Percentiles rank a stretch among this genome's conserved stretches.
phyloP scores from a whole-genome alignment of 2,113 vertebrate genomes.

The Oryzias woworae region DNA sequence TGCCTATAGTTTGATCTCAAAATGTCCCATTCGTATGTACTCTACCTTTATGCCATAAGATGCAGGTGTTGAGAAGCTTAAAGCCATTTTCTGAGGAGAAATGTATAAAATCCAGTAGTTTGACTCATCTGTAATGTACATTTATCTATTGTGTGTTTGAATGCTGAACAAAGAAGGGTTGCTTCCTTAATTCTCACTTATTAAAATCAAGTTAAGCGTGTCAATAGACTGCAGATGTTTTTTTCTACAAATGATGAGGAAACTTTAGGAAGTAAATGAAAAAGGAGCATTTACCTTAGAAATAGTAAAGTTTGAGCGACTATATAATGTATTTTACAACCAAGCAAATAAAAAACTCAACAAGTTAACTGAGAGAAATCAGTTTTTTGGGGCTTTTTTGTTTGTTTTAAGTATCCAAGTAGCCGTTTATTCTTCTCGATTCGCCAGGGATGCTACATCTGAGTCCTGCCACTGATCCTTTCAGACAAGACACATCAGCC shows the following conservation, averaged over 20 bases:
- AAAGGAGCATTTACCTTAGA: constrained; percentile 21
- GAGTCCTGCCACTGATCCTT: constrained; percentile 22
- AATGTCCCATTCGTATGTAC: constrained; percentile 30
- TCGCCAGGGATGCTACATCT: constrained; percentile 36
- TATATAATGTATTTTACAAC: constrained; percentile 67
- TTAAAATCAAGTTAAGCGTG: constrained; percentile 18
- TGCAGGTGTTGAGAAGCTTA: constrained; percentile 54
- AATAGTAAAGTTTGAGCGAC: constrained; percentile 20
- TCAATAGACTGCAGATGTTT: constrained; percentile 14
- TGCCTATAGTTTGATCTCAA: constrained; percentile 53
- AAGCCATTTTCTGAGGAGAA: constrained; percentile 62
- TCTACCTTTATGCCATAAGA: constrained; percentile 35
- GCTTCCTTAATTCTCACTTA: constrained; percentile 10
- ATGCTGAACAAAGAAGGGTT: constrained; percentile 26
- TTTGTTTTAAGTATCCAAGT: constrained; percentile 27
- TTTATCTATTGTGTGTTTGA: constrained; percentile 34
- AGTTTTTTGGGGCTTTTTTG: constrained; percentile 42
- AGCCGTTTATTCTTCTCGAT: constrained; percentile 37
- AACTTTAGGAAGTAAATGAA: constrained; percentile 16
- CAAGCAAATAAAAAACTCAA: constrained; percentile 70
- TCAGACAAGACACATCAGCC: constrained; percentile 26
- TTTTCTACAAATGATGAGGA: constrained; percentile 26
- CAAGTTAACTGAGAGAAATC: constrained; percentile 64
- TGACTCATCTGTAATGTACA: constrained; percentile 29
- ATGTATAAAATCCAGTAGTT: constrained; percentile 34